Evolutionary conservation across 2,113 vertebrate species (phyloP).

Genomic region (Spizaetus ornatus): DNA sequence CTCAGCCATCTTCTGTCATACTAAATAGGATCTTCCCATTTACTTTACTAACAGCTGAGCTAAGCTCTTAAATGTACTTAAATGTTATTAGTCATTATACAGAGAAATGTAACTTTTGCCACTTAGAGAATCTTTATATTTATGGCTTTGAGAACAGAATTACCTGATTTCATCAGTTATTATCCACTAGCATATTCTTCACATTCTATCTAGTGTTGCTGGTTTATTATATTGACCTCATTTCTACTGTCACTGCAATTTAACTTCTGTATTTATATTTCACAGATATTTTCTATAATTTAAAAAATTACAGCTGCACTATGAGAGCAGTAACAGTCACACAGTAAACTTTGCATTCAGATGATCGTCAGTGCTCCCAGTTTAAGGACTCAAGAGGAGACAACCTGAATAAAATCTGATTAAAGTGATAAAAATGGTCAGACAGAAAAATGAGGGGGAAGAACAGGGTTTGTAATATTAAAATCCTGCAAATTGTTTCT

Average conservation of each 20-base stretch:
- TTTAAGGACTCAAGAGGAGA: conserved; percentile 18
- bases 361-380: not conserved
- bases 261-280: conserved; percentile 53
- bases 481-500: not conserved
- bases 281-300: conserved; percentile 53
- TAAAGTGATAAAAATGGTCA: conserved; percentile 19
- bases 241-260: conserved; percentile 41
- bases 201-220: not conserved
- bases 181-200: conserved; percentile 24
- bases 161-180: conserved; percentile 44
- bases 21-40: not conserved
- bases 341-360: conserved; percentile 32
- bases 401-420: conserved; percentile 43
- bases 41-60: not conserved
- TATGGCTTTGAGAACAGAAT: conserved; percentile 21
- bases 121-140: conserved; percentile 20
- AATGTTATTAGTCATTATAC: conserved; percentile 34
- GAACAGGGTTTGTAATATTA: not conserved
- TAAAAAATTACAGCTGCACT: conserved; percentile 21
- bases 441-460: conserved; percentile 5
- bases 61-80: conserved; percentile 2
- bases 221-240: conserved; percentile 51
- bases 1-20: not conserved
- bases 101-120: conserved; percentile 31
- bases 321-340: not conserved